Conservation (phyloP, 2,888 invertebrate genomes). For the Chloroclysta siterata region DNA sequence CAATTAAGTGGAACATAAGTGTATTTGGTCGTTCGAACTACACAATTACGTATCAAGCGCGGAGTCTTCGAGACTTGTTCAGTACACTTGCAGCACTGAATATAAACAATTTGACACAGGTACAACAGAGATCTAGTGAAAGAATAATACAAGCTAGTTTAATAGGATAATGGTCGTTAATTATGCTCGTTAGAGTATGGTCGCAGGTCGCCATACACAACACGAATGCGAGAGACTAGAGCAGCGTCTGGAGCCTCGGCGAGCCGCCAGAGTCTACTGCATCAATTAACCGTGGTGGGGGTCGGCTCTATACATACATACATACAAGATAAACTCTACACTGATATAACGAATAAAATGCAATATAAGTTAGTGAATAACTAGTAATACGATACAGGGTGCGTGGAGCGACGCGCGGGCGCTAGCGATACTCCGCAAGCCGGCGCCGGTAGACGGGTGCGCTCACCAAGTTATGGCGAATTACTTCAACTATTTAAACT, state of each 20-base stretch:
- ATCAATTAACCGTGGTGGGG: conserved; percentile 82
- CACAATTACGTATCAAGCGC: conserved; percentile 71
- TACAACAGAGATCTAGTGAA: conserved; percentile 85
- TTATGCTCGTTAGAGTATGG: conserved; percentile 78
- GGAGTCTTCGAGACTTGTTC: conserved; percentile 69
- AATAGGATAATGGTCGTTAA: conserved; percentile 81
- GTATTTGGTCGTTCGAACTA: conserved; percentile 75
- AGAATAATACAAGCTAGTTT: conserved; percentile 82
- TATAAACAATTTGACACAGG: conserved; percentile 82
- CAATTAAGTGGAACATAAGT: conserved; percentile 63
- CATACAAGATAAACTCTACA: conserved; percentile 58
- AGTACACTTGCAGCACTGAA: conserved; percentile 76
- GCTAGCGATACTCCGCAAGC: neutral
- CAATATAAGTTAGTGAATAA: conserved; percentile 56
- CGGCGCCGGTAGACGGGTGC: neutral
- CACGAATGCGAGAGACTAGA: conserved; percentile 83
- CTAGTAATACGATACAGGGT: conserved; percentile 48
- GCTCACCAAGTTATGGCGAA: conserved; percentile 48
- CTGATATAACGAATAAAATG: conserved; percentile 62
- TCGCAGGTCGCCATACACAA: conserved; percentile 66
- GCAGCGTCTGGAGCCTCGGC: conserved; percentile 70
- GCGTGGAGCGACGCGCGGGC: conserved; percentile 26
- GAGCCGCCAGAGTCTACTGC: conserved; percentile 82
- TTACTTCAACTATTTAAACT: conserved; percentile 70
- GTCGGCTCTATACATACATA: conserved; percentile 67